Percentiles rank a stretch among this genome's conserved stretches.
Evolutionary conservation across 2,113 vertebrate species (phyloP).

Genomic region (Microcebus murinus): DNA sequence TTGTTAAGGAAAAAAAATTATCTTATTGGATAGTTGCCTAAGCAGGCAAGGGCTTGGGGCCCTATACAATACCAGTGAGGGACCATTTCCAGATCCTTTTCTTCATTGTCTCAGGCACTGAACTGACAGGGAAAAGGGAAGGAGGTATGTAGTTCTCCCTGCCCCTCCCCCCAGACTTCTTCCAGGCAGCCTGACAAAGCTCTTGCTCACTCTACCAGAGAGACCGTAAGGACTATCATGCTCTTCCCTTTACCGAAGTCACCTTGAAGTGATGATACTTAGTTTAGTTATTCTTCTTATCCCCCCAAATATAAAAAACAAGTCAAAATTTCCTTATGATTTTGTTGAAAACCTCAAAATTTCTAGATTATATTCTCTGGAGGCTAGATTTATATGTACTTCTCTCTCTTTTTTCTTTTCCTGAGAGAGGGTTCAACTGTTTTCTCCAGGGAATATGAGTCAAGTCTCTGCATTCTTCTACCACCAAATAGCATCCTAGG

Average conservation of each 20-base stretch:
- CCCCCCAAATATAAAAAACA: background rate
- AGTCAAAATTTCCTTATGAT: background rate
- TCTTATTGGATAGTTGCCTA: background rate
- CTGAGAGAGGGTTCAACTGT: conserved; percentile 3
- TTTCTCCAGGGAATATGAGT: conserved; percentile 29
- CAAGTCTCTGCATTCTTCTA: conserved; percentile 41
- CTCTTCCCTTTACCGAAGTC: background rate
- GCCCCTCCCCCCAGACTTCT: background rate
- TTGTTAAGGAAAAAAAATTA: background rate
- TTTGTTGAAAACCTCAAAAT: conserved; percentile 32
- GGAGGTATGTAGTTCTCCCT: background rate
- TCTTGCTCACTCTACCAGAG: conserved; percentile 33
- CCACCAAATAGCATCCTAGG: background rate
- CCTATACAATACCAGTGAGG: background rate
- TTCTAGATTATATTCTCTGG: conserved; percentile 28
- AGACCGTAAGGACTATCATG: background rate
- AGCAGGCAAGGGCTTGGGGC: background rate
- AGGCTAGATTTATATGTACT: background rate
- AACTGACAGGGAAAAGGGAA: background rate
- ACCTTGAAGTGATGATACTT: background rate
- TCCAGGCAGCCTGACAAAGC: background rate
- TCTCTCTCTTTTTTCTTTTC: background rate
- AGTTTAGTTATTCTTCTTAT: background rate
- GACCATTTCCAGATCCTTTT: conserved; percentile 16
- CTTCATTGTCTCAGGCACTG: background rate